Base-by-base conservation (phyloP, 2,797 vertebrate genomes). In the Parauchenoglanis punctatus region DNA sequence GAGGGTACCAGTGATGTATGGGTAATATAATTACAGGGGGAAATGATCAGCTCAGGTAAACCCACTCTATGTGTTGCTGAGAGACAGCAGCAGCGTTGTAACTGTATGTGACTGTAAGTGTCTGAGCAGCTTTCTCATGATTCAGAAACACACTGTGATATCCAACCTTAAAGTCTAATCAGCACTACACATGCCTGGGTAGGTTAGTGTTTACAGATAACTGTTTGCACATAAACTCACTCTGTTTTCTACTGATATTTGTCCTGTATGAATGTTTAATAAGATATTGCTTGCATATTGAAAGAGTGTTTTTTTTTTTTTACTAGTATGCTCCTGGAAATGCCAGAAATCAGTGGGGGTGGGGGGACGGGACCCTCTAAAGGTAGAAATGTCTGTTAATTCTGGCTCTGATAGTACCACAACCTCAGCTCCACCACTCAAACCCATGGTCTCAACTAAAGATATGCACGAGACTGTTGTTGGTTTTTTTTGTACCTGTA, bases 11-110 rank as follows among this genome's bases (percentile, higher is more conserved):
- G 54, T 81, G 89, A 86, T 88, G 90, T 89, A 65, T 84, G 91
- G 82, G 88, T 84, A 92, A 94, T 94, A 90, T 77, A 86, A 93
- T 94, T 91, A 90, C 92, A 95, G 94, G 87, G 87, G 18, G 88
- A 93, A 92, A 93, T 95, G 91, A 94, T 93, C 92, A 93, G 91
- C 86, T 87, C 63, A 85, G 68, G 80, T 82, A 85, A 89, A 13
- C 46, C 73, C 35, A 28, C 65, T 59, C 28, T 31, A 61, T 63
- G 77, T 83, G 46, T 12, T 70, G 68, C 65, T 56, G 84, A 46
- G 31, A 67, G 49, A 85, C 92, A 59, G 89, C 92, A 92, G 91
- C 91, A 87, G 75, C 49, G 7, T 83, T 58, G 31, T 83, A 17
- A 91, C 93, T 93, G 81, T 91, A 85, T 40, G 40, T 40, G 40